A percentile compares a stretch with the other conserved stretches of the same genome.
These are phyloP conservation scores for Idaea biselata DNA, from an alignment of 2,888 invertebrate genomes.

Conservation along the genomic window DNA sequence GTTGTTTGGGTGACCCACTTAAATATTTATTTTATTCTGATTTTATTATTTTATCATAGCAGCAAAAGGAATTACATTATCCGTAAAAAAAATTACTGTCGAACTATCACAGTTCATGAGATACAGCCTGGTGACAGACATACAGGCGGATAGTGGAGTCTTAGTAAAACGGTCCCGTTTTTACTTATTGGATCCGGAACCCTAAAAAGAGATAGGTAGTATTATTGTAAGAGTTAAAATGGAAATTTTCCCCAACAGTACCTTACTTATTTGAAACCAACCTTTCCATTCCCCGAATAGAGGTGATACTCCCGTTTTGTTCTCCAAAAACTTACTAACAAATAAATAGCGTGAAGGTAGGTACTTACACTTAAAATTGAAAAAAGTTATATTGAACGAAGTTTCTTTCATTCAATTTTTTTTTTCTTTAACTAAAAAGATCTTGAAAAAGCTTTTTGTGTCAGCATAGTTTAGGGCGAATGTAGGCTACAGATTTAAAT, in stretches of 20 bases:
- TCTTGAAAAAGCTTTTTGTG: constrained; percentile 24
- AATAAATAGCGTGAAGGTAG: constrained; percentile 29
- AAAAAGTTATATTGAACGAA: constrained; percentile 34
- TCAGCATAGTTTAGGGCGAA: constrained; percentile 10
- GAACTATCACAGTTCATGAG: too few species aligned
- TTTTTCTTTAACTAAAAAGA: constrained; percentile 26
- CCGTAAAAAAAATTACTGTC: too few species aligned
- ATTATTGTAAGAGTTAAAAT: too few species aligned
- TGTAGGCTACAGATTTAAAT: neutral
- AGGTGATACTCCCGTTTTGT: constrained; percentile 39
- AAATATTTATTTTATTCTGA: too few species aligned
- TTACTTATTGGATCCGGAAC: too few species aligned
- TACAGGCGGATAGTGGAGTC: too few species aligned
- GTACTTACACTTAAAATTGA: constrained; percentile 31
- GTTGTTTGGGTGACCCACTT: too few species aligned
- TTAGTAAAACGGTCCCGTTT: too few species aligned
- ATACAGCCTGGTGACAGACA: too few species aligned
- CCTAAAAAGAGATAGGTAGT: too few species aligned
- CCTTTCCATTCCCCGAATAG: constrained; percentile 38
- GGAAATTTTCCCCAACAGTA: constrained; percentile 15
- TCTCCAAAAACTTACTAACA: constrained; percentile 30
- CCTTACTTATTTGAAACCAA: constrained; percentile 21
- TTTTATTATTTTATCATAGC: too few species aligned
- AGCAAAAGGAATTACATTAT: too few species aligned
- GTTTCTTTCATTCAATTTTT: constrained; percentile 32